Base-by-base conservation (phyloP, 2,797 vertebrate species). In the Sebastes taczanowskii region DNA sequence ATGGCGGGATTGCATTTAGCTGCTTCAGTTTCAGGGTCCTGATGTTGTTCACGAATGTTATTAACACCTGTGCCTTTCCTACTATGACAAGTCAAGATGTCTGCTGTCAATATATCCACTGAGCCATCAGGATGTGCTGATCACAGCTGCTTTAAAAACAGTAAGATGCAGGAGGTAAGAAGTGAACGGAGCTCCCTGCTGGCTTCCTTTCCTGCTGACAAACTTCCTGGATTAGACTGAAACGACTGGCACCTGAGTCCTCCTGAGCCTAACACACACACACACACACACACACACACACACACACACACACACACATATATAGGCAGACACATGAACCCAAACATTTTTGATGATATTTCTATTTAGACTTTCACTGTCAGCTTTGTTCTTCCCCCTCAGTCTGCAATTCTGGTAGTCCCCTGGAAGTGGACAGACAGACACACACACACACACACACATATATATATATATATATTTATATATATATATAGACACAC, bases 221-320 rank as follows among this genome's bases (percentile, higher is more conserved):
- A 86, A 91, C 91, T 88, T 92, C 90, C 92, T 58, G 87, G 92
- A 94, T 93, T 91, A 93, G 71, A 85, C 71, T 80, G 29, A 82
- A 89, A 82, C 52, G 32, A 88, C 80, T 29, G 38, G 70, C 91
- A 85, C 87, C 83, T 90, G 86, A 86, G 80, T 84, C 80, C 71
- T 80, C 34, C 42, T 74, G 52, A 55, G 58, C 63, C 18, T 49
- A 22, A 78, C 66, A 8, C 29, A 78, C 20, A 16, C 69, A 35
- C 42, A 59, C 63, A 56, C 25, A 25, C 25, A 25, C 25, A 25
- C 25, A 25, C 25, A 25, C 25, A 25, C 25, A 25, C 25, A 25
- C 25, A 25, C 25, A 25, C 25, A 25, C 25, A 25, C 25, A 25
- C 25, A 25, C 25, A 25, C 25, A 25, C 25, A 25, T 23, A 23